Conservation (phyloP, 2,888 invertebrate genomes). For the Homarus gammarus region DNA sequence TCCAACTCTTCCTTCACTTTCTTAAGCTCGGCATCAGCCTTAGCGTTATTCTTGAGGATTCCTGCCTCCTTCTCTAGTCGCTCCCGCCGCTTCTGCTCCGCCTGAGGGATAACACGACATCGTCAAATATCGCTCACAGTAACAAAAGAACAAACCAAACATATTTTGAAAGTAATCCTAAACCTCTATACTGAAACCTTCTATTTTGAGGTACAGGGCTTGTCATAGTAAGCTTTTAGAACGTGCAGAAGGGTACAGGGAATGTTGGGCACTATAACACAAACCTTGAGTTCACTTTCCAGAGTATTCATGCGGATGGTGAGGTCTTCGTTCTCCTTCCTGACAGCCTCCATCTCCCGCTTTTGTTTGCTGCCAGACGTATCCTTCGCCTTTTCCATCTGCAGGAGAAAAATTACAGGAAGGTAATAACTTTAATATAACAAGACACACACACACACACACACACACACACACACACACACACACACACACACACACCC, state of each 20-base stretch:
- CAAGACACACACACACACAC: too few relatives aligned
- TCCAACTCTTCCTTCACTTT: conserved; percentile 60
- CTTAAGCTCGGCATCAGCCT: conserved; percentile 55
- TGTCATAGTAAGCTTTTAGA: too few relatives aligned
- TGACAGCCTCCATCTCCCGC: conserved; percentile 48
- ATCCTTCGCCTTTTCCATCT: conserved; percentile 69
- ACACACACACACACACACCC: too few relatives aligned
- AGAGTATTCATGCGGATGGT: conserved; percentile 64
- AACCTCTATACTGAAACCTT: too few relatives aligned
- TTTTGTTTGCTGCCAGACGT: conserved; percentile 29
- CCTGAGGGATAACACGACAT: too few relatives aligned
- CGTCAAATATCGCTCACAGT: too few relatives aligned
- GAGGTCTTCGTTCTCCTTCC: conserved; percentile 66
- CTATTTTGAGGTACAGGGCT: too few relatives aligned
- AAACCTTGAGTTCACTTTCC: conserved; percentile 72
- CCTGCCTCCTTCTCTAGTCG: conserved; percentile 57
- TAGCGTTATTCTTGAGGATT: conserved; percentile 32
- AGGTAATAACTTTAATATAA: too few relatives aligned
- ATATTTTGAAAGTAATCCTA: too few relatives aligned
- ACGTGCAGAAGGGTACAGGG: not conserved
- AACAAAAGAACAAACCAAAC: too few relatives aligned
- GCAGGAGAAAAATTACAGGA: too few relatives aligned
- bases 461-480: too few relatives aligned
- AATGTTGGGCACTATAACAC: not conserved
- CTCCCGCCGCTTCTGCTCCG: conserved; percentile 61